Conservation (phyloP, 2,888 invertebrate genomes). For the Tinea trinotella region DNA sequence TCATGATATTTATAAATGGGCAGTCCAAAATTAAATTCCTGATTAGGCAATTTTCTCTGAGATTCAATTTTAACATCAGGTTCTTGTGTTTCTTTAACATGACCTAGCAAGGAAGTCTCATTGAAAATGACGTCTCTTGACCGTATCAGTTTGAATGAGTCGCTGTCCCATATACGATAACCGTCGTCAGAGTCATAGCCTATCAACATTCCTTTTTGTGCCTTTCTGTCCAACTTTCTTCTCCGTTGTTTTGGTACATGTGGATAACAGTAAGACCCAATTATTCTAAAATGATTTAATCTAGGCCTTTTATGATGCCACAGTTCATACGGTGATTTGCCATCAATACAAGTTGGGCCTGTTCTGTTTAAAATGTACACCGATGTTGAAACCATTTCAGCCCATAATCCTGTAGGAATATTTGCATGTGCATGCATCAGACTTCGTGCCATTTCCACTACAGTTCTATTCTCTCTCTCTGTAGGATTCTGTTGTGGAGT, state of each 20-base stretch:
- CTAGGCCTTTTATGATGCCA: slow-evolving; percentile 25
- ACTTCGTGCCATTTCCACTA: slow-evolving; percentile 24
- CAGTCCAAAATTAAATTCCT: too few species aligned
- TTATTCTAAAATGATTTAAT: slow-evolving; percentile 25
- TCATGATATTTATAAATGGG: too few species aligned
- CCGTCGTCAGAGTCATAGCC: too few species aligned
- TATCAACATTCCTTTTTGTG: slow-evolving; percentile 19
- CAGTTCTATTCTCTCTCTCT: slow-evolving; percentile 26
- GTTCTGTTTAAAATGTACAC: slow-evolving; percentile 26
- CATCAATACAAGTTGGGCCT: slow-evolving; percentile 24
- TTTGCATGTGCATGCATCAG: slow-evolving; percentile 22
- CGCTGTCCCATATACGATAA: slow-evolving; percentile 21
- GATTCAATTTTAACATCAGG: too few species aligned
- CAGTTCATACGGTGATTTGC: slow-evolving; percentile 30
- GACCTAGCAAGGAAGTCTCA: slow-evolving; percentile 11
- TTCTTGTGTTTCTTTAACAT: too few species aligned
- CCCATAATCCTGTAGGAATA: slow-evolving; percentile 25
- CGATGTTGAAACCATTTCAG: slow-evolving; percentile 25
- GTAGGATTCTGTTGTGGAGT: slow-evolving; percentile 30
- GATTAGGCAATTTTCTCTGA: too few species aligned
- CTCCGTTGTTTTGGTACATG: slow-evolving; percentile 24
- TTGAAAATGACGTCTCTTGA: slow-evolving; percentile 22
- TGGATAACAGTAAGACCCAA: slow-evolving; percentile 24
- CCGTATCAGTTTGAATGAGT: too few species aligned
- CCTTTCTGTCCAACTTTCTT: slow-evolving; percentile 22